Percentiles rank a stretch among this genome's conserved stretches.
phyloP scores from a whole-genome alignment of 2,113 vertebrate genomes.

The Balaeniceps rex region DNA sequence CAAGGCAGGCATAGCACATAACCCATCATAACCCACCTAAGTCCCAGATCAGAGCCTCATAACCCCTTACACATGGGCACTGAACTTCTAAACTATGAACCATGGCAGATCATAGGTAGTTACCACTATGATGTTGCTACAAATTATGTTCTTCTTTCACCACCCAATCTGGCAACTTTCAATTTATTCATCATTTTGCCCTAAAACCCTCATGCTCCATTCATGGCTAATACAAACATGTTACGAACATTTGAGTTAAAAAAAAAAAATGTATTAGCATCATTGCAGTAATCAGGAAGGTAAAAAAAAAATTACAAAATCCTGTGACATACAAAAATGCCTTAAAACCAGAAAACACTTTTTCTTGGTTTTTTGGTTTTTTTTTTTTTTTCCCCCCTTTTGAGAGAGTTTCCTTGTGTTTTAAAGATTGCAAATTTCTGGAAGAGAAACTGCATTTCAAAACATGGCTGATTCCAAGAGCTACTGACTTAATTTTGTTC shows the following conservation, averaged over 20 bases:
- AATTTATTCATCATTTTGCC: background rate
- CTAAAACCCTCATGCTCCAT: background rate
- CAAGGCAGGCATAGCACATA: background rate
- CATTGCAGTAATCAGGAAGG: background rate
- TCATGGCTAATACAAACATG: background rate
- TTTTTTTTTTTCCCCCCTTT: accelerated
- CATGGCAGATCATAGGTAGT: background rate
- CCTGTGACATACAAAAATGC: background rate
- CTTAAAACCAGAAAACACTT: background rate
- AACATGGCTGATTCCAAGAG: background rate
- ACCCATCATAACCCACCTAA: background rate
- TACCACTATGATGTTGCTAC: background rate
- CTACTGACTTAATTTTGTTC: background rate
- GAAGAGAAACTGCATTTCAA: background rate
- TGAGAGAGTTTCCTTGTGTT: background rate
- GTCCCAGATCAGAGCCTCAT: background rate
- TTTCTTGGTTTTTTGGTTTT: background rate
- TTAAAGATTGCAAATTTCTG: background rate
- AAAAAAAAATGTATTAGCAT: background rate
- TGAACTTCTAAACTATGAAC: background rate
- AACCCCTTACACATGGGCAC: background rate
- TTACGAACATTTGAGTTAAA: background rate
- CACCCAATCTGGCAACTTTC: background rate
- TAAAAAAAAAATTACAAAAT: background rate
- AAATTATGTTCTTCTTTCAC: background rate